phyloP scores from a whole-genome alignment of 2,888 invertebrate genomes.

The Cyclophora albipunctata region DNA sequence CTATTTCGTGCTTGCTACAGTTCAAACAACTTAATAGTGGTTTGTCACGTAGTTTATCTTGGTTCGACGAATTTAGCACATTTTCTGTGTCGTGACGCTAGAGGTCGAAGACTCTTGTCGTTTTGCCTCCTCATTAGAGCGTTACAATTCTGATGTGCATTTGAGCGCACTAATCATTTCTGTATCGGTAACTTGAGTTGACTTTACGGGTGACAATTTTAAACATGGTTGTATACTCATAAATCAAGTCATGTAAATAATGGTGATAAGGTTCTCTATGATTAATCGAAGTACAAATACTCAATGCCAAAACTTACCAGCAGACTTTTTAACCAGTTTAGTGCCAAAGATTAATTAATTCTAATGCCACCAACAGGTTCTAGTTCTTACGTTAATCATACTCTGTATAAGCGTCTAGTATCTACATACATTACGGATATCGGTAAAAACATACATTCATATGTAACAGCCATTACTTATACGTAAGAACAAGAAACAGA shows the following conservation, averaged over 20 bases:
- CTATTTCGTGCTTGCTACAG: constrained; percentile 17
- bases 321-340: too few species aligned
- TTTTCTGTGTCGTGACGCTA: constrained; percentile 47
- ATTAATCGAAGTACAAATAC: too few species aligned
- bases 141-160: constrained; percentile 48
- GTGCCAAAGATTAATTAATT: too few species aligned
- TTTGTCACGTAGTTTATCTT: constrained; percentile 61
- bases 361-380: too few species aligned
- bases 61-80: constrained; percentile 63
- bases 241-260: too few species aligned
- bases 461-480: constrained; percentile 11
- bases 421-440: background rate
- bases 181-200: too few species aligned
- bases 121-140: constrained; percentile 66
- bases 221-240: too few species aligned
- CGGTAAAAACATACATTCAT: constrained; percentile 3
- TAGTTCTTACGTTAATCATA: too few species aligned
- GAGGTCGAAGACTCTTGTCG: constrained; percentile 55
- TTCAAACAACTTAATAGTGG: constrained; percentile 55
- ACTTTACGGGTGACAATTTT: too few species aligned
- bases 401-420: background rate
- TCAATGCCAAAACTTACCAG: too few species aligned
- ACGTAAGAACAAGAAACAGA: background rate
- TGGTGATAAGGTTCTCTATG: too few species aligned
- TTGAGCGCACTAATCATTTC: background rate